A percentile compares a stretch with the other conserved stretches of the same genome.
Conservation (phyloP, 35 echinoderm and acorn worm genomes). For the Anneissia japonica region DNA sequence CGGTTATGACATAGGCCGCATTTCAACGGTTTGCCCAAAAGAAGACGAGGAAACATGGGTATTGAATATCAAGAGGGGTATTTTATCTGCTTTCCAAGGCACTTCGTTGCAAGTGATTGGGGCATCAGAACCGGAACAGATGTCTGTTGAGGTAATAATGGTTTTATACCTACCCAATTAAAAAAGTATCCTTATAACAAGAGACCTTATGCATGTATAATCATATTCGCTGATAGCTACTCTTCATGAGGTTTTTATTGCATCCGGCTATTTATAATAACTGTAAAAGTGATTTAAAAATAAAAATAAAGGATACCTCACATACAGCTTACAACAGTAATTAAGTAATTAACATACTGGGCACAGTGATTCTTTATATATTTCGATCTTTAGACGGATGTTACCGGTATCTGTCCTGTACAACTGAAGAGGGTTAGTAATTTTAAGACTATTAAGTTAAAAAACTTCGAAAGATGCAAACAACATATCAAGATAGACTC, state of each 20-base stretch:
- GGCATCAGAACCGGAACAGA: not conserved
- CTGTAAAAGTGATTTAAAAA: too few relatives aligned
- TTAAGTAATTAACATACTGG: too few relatives aligned
- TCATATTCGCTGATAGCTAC: too few relatives aligned
- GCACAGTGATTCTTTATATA: too few relatives aligned
- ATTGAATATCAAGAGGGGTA: constrained; percentile 72
- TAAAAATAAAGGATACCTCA: too few relatives aligned
- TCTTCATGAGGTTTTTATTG: too few relatives aligned
- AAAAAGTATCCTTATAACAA: too few relatives aligned
- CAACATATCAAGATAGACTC: constrained; percentile 21
- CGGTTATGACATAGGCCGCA: constrained; percentile 46
- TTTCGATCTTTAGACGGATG: constrained; percentile 41
- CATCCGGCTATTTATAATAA: too few relatives aligned
- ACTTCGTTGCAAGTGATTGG: not conserved
- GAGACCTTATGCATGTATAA: too few relatives aligned
- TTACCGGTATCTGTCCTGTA: constrained; percentile 52
- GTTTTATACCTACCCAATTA: too few relatives aligned
- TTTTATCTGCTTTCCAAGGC: constrained; percentile 67
- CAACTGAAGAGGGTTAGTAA: not conserved
- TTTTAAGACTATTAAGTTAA: constrained; percentile 15
- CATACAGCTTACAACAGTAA: too few relatives aligned
- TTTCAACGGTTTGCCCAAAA: constrained; percentile 59
- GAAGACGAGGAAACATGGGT: constrained; percentile 37
- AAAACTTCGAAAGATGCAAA: constrained; percentile 53
- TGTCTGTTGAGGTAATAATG: too few relatives aligned